Evolutionary conservation across 1,140 invertebrate species (phyloP), one percentile per base, ranked within the genome.

Genomic region (Lethrus apterus): DNA sequence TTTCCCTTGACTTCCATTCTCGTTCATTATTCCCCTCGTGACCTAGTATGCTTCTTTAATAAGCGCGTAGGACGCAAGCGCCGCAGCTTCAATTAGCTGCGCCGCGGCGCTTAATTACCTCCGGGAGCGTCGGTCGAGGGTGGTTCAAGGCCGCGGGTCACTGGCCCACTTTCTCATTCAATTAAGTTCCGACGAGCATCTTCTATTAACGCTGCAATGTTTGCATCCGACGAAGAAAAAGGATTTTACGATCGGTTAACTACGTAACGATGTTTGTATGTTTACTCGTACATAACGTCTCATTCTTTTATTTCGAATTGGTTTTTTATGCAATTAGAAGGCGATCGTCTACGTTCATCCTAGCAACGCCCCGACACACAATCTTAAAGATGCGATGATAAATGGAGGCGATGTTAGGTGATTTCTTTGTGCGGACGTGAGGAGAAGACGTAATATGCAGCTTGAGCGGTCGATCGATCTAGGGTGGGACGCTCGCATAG

Each of bases 1-100:
- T 63, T 62, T 63, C 57, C 54, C 60, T 60, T 60, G 57, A 56
- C 57, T 60, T 60, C 51, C 56, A 56, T 58, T 51, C 40, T 36
- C 53, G 56, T 59, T 63, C 58, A 63, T 63, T 63, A 63, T 63
- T 60, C 59, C 59, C 58, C 59, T 59, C 55, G 57, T 63, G 60
- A 60, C 60, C 60, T 55, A 63, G 57, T 59, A 45, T 30, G 46
- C 51, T 56, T 58, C 56, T 59, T 63, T 63, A 60, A 63, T 63
- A 60, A 63, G 51, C 40, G 49, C 31, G 19, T 38, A 38, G 48
- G 46, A 53, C 50, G 54, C 55, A 58, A 53, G 56, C 55, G 58
- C 56, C 48, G 15, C 41, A 47, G 46, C 54, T 59, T 59, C 60
- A 63, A 63, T 63, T 63, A 63, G 57, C 55, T 50, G 48, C 60